phyloP scores from a whole-genome alignment of 2,888 invertebrate genomes.

The Amiota minor region DNA sequence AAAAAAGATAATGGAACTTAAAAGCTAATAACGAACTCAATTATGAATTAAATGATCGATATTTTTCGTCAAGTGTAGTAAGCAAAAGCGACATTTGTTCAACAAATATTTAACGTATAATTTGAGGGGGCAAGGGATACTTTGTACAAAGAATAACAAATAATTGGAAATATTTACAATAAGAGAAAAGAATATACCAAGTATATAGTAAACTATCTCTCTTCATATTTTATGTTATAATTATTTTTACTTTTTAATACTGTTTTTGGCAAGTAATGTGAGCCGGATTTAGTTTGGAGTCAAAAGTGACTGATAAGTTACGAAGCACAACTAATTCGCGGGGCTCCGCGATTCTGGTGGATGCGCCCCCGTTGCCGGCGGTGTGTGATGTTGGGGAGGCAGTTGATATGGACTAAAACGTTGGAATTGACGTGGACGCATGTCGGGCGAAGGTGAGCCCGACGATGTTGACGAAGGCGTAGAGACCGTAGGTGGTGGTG shows the following conservation, averaged over 20 bases:
- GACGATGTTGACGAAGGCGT: slow-evolving; percentile 71
- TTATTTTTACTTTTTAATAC: slow-evolving; percentile 57
- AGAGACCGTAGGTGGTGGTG: slow-evolving; percentile 68
- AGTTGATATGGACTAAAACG: slow-evolving; percentile 72
- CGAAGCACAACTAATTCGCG: slow-evolving; percentile 56
- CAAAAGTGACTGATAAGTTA: neutral
- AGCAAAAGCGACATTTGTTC: slow-evolving; percentile 14
- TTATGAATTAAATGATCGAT: slow-evolving; percentile 1
- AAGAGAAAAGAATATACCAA: slow-evolving; percentile 65
- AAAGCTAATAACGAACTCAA: slow-evolving; percentile 24
- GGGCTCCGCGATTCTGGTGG: slow-evolving; percentile 67
- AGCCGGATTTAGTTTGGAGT: neutral
- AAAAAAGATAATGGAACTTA: slow-evolving; percentile 46
- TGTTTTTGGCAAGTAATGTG: slow-evolving; percentile 48
- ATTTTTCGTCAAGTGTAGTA: slow-evolving; percentile 17
- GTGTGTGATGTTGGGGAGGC: slow-evolving; percentile 53
- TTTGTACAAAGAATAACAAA: slow-evolving; percentile 18
- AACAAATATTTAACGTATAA: slow-evolving; percentile 14
- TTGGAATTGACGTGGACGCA: slow-evolving; percentile 71
- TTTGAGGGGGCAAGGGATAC: too few species aligned
- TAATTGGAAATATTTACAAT: slow-evolving; percentile 13
- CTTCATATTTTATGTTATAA: slow-evolving; percentile 43
- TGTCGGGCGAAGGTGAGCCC: slow-evolving; percentile 73
- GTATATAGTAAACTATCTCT: slow-evolving; percentile 56
- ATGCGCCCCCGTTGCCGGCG: slow-evolving; percentile 43